Evolutionary conservation across 1,140 invertebrate species (phyloP), one percentile per base, ranked within the genome.

Genomic region (Pseudomyrmex cubaensis): DNA sequence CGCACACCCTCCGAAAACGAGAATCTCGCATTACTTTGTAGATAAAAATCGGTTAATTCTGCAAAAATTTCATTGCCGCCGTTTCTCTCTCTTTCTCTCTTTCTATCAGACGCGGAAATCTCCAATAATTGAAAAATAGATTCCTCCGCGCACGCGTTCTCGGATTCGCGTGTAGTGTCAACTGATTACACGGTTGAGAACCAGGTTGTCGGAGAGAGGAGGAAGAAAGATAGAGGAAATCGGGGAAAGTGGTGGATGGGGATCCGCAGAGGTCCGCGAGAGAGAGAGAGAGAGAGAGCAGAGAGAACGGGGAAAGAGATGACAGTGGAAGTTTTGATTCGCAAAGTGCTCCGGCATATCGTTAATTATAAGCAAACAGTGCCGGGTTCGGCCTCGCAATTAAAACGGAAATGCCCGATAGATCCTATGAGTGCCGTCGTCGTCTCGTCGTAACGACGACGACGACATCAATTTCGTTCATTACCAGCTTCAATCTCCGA

Each of bases 361-460:
- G 73, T 83, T 83, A 83, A 83, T 83, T 83, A 77, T 83, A 83
- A 83, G 52, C 63, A 83, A 83, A 83, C 82, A 77, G 73, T 77
- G 56, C 20, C 8, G 13, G 54, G 22, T 67, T 50, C 44, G 61
- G 52, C 15, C 46, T 56, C 62, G 73, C 73, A 83, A 83, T 83
- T 83, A 77, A 85, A 78, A 75, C 44, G 54, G 83, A 85, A 85
- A 61, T 52, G 56, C 67, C 25, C 56, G 17, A 74, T 63, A 61
- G 46, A 63, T 52, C 44, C 59, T 63, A 63, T 35, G 57, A 74
- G 59, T 56, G 7, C 5, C 54, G 13, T 17, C 63, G 35, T 9
- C 54, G 46, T 52, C 25, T 2, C 35, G 35, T 7, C 35, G 35
- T 7, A 5, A 48, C 54, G 54, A 35, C 67, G 56, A 10, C 73